phyloP scores from a whole-genome alignment of 2,797 vertebrate species.

The Nyctibius grandis region DNA sequence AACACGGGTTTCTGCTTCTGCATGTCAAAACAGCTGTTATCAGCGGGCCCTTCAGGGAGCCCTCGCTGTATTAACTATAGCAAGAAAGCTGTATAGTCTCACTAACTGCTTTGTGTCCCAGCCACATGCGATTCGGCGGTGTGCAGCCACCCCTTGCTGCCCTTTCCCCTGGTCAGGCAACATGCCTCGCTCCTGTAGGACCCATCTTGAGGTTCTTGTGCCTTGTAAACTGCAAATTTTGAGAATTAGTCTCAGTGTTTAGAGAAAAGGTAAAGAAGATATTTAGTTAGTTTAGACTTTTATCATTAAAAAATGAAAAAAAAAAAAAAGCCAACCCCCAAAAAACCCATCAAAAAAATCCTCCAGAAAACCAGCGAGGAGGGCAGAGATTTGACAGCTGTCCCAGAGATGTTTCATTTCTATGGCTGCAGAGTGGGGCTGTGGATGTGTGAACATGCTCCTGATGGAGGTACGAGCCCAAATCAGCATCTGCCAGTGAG shows the following conservation, averaged over 20 bases:
- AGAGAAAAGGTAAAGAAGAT: not conserved
- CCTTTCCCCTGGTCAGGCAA: not conserved
- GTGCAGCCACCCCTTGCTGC: not conserved
- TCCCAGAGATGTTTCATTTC: not conserved
- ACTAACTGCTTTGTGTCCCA: not conserved
- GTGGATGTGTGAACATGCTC: accelerated
- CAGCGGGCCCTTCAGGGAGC: not conserved
- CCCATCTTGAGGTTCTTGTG: not conserved
- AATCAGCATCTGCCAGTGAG: not conserved
- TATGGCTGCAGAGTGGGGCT: not conserved
- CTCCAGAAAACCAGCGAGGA: not conserved
- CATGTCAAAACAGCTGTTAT: not conserved
- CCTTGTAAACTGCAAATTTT: not conserved
- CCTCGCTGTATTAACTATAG: not conserved
- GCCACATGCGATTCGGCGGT: accelerated
- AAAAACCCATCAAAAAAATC: not conserved
- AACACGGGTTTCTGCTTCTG: not conserved
- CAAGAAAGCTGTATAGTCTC: not conserved
- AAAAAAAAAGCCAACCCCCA: too few species aligned
- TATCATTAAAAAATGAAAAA: not conserved
- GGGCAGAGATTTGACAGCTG: not conserved
- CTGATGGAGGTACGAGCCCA: not conserved
- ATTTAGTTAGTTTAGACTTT: not conserved
- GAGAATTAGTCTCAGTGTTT: not conserved
- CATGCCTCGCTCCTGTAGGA: accelerated